Evolutionary conservation across 2,797 vertebrate species (phyloP).

Genomic region (Rhinella marina): DNA sequence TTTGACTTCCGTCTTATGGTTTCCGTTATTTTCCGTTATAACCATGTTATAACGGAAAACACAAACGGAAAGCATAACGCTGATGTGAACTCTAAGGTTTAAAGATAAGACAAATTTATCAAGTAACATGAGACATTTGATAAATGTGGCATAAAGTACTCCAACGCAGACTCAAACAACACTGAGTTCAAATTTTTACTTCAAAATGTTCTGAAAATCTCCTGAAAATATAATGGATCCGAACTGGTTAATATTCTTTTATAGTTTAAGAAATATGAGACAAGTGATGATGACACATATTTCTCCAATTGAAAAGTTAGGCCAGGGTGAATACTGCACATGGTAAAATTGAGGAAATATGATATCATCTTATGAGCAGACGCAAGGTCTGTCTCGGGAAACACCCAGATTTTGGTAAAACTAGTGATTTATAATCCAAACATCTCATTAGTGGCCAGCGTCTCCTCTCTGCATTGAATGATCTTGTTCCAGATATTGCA

Average conservation of each 20-base stretch:
- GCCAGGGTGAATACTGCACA: neutral
- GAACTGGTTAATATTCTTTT: neutral
- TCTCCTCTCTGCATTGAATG: slow-evolving; percentile 7
- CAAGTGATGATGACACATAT: slow-evolving; percentile 16
- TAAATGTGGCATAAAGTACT: too few relatives aligned
- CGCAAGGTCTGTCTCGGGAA: slow-evolving; percentile 31
- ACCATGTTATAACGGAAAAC: too few relatives aligned
- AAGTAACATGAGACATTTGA: too few relatives aligned
- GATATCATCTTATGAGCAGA: slow-evolving; percentile 32
- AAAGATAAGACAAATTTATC: too few relatives aligned
- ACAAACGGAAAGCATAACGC: too few relatives aligned
- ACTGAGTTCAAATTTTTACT: neutral
- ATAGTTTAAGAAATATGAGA: slow-evolving; percentile 7
- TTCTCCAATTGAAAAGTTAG: neutral
- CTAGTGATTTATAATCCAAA: slow-evolving; percentile 32
- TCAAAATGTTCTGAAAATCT: too few relatives aligned
- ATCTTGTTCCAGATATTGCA: slow-evolving; percentile 29
- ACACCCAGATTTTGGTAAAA: slow-evolving; percentile 21
- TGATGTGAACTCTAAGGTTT: too few relatives aligned
- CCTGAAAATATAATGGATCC: neutral
- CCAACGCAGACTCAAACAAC: too few relatives aligned
- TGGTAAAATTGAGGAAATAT: slow-evolving; percentile 37
- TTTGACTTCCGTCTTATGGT: too few relatives aligned
- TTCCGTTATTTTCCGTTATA: too few relatives aligned
- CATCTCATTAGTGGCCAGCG: slow-evolving; percentile 29